phyloP scores from a whole-genome alignment of 2,113 vertebrate species.

The Ammodytes marinus region DNA sequence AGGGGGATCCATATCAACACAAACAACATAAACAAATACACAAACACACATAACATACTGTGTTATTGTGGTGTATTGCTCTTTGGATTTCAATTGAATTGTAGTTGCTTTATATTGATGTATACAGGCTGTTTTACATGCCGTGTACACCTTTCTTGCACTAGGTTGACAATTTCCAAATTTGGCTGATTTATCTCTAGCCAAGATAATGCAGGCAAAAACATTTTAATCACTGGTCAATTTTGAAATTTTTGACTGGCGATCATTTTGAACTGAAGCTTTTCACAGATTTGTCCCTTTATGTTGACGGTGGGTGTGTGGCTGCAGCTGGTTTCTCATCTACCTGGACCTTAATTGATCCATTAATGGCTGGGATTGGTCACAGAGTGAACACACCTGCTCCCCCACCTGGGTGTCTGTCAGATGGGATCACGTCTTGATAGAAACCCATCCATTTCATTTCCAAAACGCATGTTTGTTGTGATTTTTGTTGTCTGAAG shows the following conservation, averaged over 20 bases:
- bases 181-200: no score
- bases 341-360: slow-evolving; percentile 77
- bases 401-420: slow-evolving; percentile 72
- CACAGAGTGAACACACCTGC: slow-evolving; percentile 77
- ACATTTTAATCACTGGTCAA: no score
- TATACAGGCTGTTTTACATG: no score
- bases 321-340: slow-evolving; percentile 70
- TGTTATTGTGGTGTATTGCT: no score
- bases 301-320: slow-evolving; percentile 40
- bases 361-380: slow-evolving; percentile 78
- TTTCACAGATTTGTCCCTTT: slow-evolving; percentile 43
- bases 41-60: no score
- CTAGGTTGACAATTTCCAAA: no score
- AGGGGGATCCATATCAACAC: no score
- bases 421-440: slow-evolving; percentile 61
- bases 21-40: no score
- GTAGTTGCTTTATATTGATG: no score
- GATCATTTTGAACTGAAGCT: slow-evolving; percentile 18
- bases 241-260: neutral
- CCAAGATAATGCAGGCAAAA: no score
- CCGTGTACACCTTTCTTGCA: no score
- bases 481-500: slow-evolving; percentile 28
- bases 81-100: no score
- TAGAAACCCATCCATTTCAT: slow-evolving; percentile 42
- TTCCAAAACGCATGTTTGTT: slow-evolving; percentile 53